These are phyloP conservation scores for Gambelia wislizenii DNA, from an alignment of 2,797 vertebrate genomes.

Conservation along the genomic window DNA sequence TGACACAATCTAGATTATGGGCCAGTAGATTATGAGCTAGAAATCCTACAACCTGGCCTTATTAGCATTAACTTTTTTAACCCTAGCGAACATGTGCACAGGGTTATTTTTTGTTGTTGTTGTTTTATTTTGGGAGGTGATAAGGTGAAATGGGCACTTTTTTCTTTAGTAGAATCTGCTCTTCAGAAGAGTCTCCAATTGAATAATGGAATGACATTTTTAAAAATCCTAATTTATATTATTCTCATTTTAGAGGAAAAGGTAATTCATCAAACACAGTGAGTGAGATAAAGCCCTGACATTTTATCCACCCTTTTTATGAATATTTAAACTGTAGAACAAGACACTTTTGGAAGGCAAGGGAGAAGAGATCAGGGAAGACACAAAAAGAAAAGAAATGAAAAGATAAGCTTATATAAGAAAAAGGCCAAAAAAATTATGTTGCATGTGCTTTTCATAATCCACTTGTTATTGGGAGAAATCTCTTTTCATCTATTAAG, in stretches of 20 bases:
- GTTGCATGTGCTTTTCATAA: not conserved
- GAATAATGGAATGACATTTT: slow-evolving; percentile 28
- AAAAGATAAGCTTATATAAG: not conserved
- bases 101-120: not conserved
- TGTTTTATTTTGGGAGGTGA: slow-evolving; percentile 1
- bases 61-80: not conserved
- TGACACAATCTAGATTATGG: not conserved
- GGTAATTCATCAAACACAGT: slow-evolving; percentile 39
- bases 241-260: slow-evolving; percentile 21
- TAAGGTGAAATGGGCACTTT: not conserved
- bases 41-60: not conserved
- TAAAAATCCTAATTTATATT: slow-evolving; percentile 19
- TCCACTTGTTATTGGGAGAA: not conserved
- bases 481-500: not conserved
- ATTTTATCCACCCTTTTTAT: slow-evolving; percentile 49
- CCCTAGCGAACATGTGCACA: not conserved
- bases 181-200: slow-evolving; percentile 29
- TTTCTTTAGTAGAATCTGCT: not conserved
- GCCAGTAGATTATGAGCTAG: too few species aligned
- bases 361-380: not conserved
- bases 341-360: slow-evolving; percentile 15
- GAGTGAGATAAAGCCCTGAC: slow-evolving; percentile 45
- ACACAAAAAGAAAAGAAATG: not conserved
- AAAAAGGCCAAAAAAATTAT: not conserved
- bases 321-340: slow-evolving; percentile 44